phyloP scores from a whole-genome alignment of 2,113 vertebrate genomes.

The Cromileptes altivelis region DNA sequence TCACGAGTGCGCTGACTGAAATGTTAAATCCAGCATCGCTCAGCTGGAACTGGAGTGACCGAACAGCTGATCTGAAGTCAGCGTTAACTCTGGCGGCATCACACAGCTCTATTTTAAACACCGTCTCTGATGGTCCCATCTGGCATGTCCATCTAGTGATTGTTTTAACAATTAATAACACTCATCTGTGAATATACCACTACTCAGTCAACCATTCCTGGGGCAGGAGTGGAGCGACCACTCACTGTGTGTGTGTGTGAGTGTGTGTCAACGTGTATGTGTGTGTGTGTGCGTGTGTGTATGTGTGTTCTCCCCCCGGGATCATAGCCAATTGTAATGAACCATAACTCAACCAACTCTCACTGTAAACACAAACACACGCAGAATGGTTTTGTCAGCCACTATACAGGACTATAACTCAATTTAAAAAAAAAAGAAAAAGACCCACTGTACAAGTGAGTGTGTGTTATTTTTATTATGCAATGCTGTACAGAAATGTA shows the following conservation, averaged over 20 bases:
- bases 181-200: constrained; percentile 80
- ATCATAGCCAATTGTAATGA: constrained; percentile 81
- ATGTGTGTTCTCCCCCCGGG: constrained; percentile 27
- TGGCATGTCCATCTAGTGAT: constrained; percentile 50
- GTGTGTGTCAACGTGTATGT: constrained; percentile 13
- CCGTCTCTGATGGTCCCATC: constrained; percentile 38
- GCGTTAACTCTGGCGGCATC: not conserved
- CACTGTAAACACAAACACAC: constrained; percentile 70
- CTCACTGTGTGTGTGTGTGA: constrained; percentile 75
- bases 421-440: constrained; percentile 20
- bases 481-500: constrained; percentile 86
- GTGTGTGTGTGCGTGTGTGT: constrained; percentile 12
- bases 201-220: constrained; percentile 62
- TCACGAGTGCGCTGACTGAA: not conserved
- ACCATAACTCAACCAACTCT: constrained; percentile 64
- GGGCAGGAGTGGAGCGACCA: constrained; percentile 67
- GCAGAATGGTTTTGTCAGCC: constrained; percentile 37
- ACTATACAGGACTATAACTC: constrained; percentile 62
- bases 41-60: not conserved
- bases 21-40: not conserved
- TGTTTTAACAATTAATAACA: constrained; percentile 39
- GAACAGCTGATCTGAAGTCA: not conserved
- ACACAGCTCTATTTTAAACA: not conserved
- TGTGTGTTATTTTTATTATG: constrained; percentile 84
- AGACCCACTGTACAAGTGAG: constrained; percentile 44